Evolutionary conservation across 53 echinoderm and acorn worm genomes (phyloP), one percentile per base, ranked within the genome.

Genomic region (Antedon mediterranea): DNA sequence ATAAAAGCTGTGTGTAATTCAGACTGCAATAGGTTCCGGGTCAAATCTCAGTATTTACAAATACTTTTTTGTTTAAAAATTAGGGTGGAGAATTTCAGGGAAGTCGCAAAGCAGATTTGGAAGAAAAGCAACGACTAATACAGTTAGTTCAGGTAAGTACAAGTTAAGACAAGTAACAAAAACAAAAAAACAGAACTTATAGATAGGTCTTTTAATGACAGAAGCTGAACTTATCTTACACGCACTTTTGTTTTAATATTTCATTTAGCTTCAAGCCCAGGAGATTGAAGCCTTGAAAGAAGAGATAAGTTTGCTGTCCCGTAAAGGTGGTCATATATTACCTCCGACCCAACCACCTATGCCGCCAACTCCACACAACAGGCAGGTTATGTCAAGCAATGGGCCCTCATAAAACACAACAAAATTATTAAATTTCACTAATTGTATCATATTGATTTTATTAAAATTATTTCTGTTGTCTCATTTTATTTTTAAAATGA

Each of bases 271-370:
- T 31, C 94, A 94, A 83, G 94, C 94, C 0, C 94, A 94, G 73
- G 94, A 94, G 82, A 89, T 94, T 28, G 94, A 94, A 73, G 94
- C 91, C 75, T 73, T 94, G 28, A 94, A 91, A 72, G 94, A 94
- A 72, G 94, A 94, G 85, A 94, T 94, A 32, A 84, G 94, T 74
- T 79, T 94, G 0, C 87, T 94, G 13, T 94, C 94, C 3, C 82
- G 94, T 57, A 94, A 94, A 79, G 94, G 94, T n/a, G 94, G 94
- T 57, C 94, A 94, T 76, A 94, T 94, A 72, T 37, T 94, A 74
- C 94, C 94, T 20, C 94, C 94, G 3, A 94, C 91, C 72, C 94
- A 94, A 43, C 94, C 91, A 13, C 94, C 91, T 0, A 81, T 89
- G 5, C 91, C 91, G 28, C 87, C 87, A 74, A 79, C 87, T 18